Evolutionary conservation across 2,113 vertebrate genomes (phyloP).

Genomic region (Riparia riparia): DNA sequence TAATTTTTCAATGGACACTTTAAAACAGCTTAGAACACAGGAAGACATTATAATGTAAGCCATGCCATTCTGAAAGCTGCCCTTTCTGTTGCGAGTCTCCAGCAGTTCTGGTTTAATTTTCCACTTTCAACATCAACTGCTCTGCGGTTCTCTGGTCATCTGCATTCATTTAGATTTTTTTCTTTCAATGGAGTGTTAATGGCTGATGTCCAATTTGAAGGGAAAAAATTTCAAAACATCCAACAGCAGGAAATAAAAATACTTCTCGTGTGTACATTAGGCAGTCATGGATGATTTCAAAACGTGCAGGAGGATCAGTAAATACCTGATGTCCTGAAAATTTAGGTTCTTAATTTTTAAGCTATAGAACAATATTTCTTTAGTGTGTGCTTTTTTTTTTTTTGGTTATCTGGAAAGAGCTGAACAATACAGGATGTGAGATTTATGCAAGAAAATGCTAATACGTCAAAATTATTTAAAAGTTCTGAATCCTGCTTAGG

Average conservation of each 20-base stretch:
- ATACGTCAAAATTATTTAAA: not conserved
- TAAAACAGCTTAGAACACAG: not conserved
- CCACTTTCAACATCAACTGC: not conserved
- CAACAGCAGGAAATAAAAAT: not conserved
- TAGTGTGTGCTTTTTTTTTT: not conserved
- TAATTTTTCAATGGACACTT: not conserved
- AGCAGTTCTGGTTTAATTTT: not conserved
- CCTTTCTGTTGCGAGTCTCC: not conserved
- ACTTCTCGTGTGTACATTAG: not conserved
- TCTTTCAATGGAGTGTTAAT: not conserved
- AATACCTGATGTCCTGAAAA: not conserved
- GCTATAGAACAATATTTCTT: not conserved
- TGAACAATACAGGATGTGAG: not conserved
- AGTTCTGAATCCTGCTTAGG: not conserved
- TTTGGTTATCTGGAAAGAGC: not conserved
- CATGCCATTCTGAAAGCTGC: not conserved
- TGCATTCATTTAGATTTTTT: conserved; percentile 2
- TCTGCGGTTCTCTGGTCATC: not conserved
- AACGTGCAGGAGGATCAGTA: not conserved
- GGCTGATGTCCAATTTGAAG: not conserved
- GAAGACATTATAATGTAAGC: not conserved
- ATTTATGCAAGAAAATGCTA: not conserved
- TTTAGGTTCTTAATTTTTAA: not conserved
- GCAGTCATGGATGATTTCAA: not conserved
- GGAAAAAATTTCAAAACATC: not conserved